A percentile compares a stretch with the other conserved stretches of the same genome.
These are phyloP conservation scores for Drosophila meridionalis DNA, from an alignment of 2,888 invertebrate species.

Conservation along the genomic window DNA sequence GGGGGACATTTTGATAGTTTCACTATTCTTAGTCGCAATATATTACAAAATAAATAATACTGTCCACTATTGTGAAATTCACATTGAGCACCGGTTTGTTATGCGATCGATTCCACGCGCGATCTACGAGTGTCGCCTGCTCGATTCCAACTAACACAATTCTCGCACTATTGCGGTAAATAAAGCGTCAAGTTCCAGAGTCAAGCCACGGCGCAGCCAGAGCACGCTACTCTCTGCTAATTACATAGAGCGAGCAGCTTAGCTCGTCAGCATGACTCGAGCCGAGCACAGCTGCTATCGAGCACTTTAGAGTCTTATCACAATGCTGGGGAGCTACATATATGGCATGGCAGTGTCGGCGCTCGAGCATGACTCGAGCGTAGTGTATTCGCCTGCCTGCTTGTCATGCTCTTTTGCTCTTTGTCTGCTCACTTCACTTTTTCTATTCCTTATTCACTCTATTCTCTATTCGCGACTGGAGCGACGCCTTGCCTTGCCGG, in stretches of 20 bases:
- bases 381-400: background rate
- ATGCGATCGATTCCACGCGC: background rate
- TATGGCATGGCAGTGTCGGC: background rate
- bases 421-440: constrained; percentile 5
- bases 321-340: background rate
- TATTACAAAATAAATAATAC: background rate
- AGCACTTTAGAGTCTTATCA: background rate
- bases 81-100: background rate
- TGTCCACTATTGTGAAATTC: constrained; percentile 4
- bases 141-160: constrained; percentile 36
- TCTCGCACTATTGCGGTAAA: background rate
- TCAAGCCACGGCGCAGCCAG: background rate
- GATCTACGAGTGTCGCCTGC: constrained; percentile 13
- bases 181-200: constrained; percentile 1
- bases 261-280: constrained; percentile 19
- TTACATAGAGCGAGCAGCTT: background rate
- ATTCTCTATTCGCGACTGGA: constrained; percentile 2
- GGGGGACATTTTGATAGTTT: constrained; percentile 35
- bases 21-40: background rate
- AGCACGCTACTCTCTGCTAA: constrained; percentile 9
- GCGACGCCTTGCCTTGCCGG: constrained; percentile 13
- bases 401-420: background rate
- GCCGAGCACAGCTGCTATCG: background rate
- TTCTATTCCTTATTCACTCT: too few relatives aligned
- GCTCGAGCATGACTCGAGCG: background rate